Base-by-base conservation (phyloP, 2,113 vertebrate genomes). In the Lathamus discolor region DNA sequence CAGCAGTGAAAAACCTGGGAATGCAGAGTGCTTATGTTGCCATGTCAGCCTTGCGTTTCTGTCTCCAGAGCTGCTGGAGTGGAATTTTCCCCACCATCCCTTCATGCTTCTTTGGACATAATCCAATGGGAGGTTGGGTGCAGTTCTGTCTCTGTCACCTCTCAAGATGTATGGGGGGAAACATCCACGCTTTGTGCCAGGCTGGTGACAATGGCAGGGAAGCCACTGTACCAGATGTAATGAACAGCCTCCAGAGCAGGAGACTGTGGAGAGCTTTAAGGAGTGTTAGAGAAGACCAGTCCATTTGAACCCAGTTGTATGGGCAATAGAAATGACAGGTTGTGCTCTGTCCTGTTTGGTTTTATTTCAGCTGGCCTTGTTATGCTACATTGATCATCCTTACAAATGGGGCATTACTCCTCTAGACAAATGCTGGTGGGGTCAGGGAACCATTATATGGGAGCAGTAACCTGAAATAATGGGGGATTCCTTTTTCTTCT, bases 261-360 rank as follows among this genome's bases (percentile, higher is more conserved):
- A 70, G 57, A 2, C 0, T 20, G 44, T 31, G 27, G 23, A 7
- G 48, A 4, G 23, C 11, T 29, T 15, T 8, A 4, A n/a, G 68
- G n/a, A 3, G 1, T 3, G 52, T 3, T 35, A 22, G 41, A 33
- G 73, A 16, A 46, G 33, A 48, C 72, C 29, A 33, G n/a, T 33
- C 46, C 13, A 0, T 12, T 7, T 6, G 27, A 43, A 7, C 66
- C 54, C 46, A 18, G 39, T 33, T 43, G 11, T 43, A 5, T 13
- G 86, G 72, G 69, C 10, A 14, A 2, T 23, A 5, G 0, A 5
- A 82, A 13, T 2, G n/a, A 28, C 29, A 1, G 9, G 0, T 22
- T n/a, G 24, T 61, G 92, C 83, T 80, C 35, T 66, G 59, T 6
- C 37, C 83, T 57, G 33, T 39, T 67, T n/a, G n/a, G 3, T 43